phyloP scores from a whole-genome alignment of 2,113 vertebrate genomes.

The Pedionomus torquatus region DNA sequence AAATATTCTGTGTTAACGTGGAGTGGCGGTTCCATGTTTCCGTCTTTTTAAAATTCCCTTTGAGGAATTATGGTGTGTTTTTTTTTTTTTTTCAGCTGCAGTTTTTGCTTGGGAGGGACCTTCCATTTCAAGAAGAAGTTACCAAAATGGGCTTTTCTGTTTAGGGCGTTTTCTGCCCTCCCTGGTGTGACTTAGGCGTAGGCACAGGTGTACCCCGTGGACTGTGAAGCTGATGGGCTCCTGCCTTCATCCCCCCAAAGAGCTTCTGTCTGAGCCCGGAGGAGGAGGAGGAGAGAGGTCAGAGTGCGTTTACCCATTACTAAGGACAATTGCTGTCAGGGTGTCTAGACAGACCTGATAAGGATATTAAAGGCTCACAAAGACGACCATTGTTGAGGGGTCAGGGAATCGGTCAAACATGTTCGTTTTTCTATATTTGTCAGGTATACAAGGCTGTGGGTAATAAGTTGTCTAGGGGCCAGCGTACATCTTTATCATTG shows the following conservation, averaged over 20 bases:
- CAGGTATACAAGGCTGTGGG: slow-evolving; percentile 59
- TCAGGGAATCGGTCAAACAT: slow-evolving; percentile 73
- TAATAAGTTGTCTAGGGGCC: neutral
- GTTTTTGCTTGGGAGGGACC: neutral
- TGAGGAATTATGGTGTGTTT: neutral
- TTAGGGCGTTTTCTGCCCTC: fast-evolving
- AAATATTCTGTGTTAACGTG: fast-evolving
- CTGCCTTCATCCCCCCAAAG: neutral
- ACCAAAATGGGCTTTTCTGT: fast-evolving
- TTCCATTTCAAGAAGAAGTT: neutral
- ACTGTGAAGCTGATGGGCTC: neutral
- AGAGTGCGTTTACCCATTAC: slow-evolving; percentile 44
- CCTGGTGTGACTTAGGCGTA: neutral
- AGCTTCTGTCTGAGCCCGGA: neutral
- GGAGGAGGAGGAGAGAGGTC: slow-evolving; percentile 43
- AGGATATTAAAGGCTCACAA: slow-evolving; percentile 77
- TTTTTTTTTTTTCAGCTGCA: neutral
- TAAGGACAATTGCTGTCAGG: slow-evolving; percentile 68
- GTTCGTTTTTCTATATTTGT: neutral
- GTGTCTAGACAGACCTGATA: slow-evolving; percentile 81
- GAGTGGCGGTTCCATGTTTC: fast-evolving
- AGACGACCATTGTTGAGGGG: slow-evolving; percentile 73
- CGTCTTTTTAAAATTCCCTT: fast-evolving
- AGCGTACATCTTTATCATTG: neutral
- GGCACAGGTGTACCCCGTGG: slow-evolving; percentile 26